phyloP scores from a whole-genome alignment of 1,140 invertebrate genomes.

The Linepithema humile region DNA sequence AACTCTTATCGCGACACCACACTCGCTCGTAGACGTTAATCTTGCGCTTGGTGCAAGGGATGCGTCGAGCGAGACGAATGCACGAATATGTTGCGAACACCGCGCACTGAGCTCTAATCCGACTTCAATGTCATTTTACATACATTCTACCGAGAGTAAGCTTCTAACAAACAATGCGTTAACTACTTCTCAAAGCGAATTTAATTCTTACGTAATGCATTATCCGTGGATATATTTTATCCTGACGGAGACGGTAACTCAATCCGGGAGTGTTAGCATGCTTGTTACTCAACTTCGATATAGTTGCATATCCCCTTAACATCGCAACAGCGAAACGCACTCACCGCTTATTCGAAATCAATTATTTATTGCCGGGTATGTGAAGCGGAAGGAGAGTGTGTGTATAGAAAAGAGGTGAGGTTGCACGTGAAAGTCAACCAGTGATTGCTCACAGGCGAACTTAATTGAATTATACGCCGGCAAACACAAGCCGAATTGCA shows the following conservation, averaged over 20 bases:
- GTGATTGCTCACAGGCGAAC: not conserved
- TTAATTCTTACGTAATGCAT: not conserved
- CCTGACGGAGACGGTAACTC: not conserved
- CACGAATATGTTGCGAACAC: not conserved
- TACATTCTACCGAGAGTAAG: slow-evolving; percentile 2
- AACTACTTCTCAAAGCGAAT: not conserved
- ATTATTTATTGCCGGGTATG: not conserved
- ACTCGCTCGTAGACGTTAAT: slow-evolving; percentile 35
- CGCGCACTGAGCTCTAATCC: slow-evolving; percentile 1
- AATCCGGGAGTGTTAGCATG: not conserved
- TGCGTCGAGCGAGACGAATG: slow-evolving; percentile 28
- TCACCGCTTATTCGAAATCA: slow-evolving; percentile 4
- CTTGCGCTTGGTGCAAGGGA: slow-evolving; percentile 22
- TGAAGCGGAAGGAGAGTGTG: not conserved
- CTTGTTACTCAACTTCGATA: slow-evolving; percentile 20
- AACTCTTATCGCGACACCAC: slow-evolving; percentile 36
- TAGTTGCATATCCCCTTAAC: not conserved
- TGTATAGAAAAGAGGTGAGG: not conserved
- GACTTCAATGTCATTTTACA: slow-evolving; percentile 18
- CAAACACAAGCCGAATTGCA: not conserved
- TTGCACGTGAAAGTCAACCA: not conserved
- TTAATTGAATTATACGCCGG: not conserved
- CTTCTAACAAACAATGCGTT: slow-evolving; percentile 3
- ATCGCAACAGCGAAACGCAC: slow-evolving; percentile 15
- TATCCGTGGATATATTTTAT: not conserved